Evolutionary conservation across 2,113 vertebrate species (phyloP).

Genomic region (Eurypyga helias): DNA sequence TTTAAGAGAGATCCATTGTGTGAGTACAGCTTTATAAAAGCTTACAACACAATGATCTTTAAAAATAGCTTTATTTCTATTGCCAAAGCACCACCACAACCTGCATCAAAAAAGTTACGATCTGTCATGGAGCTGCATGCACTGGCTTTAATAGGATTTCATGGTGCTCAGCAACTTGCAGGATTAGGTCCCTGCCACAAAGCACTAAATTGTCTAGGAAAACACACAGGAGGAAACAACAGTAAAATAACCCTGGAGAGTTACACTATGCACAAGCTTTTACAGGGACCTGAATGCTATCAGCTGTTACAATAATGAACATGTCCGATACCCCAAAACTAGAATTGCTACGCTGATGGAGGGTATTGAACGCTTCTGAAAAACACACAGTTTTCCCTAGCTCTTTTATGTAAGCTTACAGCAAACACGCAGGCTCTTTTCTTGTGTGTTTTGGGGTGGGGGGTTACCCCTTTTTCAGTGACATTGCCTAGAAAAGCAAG

Average conservation of each 20-base stretch:
- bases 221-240: neutral
- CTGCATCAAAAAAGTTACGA: constrained; percentile 6
- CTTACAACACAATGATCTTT: neutral
- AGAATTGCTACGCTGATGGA: neutral
- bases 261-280: neutral
- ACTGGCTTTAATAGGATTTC: constrained; percentile 34
- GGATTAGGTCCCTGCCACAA: neutral
- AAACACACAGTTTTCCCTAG: neutral
- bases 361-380: neutral
- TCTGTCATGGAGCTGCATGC: neutral
- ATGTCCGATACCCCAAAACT: neutral
- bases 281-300: neutral
- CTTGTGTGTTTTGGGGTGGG: neutral
- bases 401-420: neutral
- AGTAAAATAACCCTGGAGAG: neutral
- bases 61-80: constrained; percentile 33
- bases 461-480: neutral
- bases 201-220: neutral
- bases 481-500: neutral
- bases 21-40: constrained; percentile 16
- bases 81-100: constrained; percentile 35
- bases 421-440: neutral
- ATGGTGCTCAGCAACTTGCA: constrained; percentile 39
- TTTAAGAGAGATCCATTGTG: constrained; percentile 38
- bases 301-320: neutral